Percentiles rank a stretch among this genome's conserved stretches.
Conservation (phyloP, 1,140 invertebrate genomes). For the Brachionus sp. region DNA sequence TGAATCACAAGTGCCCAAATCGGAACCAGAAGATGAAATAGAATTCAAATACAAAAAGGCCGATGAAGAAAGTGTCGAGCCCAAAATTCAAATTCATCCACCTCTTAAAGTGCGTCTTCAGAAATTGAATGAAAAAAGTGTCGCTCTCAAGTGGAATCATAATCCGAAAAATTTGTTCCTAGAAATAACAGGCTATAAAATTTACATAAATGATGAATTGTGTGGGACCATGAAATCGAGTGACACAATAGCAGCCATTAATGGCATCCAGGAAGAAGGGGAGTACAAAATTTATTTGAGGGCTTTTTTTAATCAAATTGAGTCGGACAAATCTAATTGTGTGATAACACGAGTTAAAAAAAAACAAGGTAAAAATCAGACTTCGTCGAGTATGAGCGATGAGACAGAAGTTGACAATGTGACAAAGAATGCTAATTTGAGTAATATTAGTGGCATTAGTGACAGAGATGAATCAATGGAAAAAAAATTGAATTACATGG, state of each 20-base stretch:
- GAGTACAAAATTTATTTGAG: conserved; percentile 30
- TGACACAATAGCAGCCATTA: conserved; percentile 37
- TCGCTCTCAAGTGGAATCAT: conserved; percentile 41
- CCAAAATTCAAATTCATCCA: conserved; percentile 4
- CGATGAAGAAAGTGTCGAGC: not conserved
- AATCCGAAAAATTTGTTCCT: conserved; percentile 25
- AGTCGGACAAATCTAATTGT: conserved; percentile 33
- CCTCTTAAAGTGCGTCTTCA: conserved; percentile 37
- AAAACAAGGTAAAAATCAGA: not conserved
- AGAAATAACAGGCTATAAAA: conserved; percentile 12
- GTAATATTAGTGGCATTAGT: conserved; percentile 1
- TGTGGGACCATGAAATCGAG: conserved; percentile 30
- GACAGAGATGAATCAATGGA: conserved; percentile 22
- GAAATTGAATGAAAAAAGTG: conserved; percentile 43
- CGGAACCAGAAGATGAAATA: not conserved
- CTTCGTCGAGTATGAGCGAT: not conserved
- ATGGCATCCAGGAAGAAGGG: conserved; percentile 44
- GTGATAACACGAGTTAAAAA: conserved; percentile 42
- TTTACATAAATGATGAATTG: conserved; percentile 43
- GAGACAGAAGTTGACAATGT: not conserved
- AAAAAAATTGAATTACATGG: not conserved
- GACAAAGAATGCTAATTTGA: not conserved
- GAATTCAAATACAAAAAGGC: conserved; percentile 31
- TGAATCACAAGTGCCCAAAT: not conserved
- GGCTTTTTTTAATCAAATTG: not conserved